Evolutionary conservation across 2,113 vertebrate genomes (phyloP).

Genomic region (Vanacampus margaritifer): DNA sequence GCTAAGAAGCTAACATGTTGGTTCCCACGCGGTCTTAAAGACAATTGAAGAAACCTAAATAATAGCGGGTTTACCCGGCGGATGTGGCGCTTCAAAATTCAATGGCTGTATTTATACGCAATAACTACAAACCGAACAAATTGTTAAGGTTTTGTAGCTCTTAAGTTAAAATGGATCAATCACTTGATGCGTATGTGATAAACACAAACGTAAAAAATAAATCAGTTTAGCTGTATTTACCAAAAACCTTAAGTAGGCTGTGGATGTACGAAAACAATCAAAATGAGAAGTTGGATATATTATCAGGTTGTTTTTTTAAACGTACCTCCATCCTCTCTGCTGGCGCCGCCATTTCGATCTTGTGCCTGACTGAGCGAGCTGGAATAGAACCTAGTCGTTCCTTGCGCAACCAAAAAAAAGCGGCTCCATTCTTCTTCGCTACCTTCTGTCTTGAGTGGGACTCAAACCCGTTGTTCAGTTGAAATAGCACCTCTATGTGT

Average conservation of each 20-base stretch:
- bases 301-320: not conserved
- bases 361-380: constrained; percentile 14
- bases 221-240: not conserved
- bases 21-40: constrained; percentile 52
- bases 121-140: not conserved
- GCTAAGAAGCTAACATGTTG: constrained; percentile 38
- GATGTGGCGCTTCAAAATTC: not conserved
- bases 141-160: not conserved
- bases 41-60: not conserved
- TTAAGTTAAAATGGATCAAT: constrained; percentile 56
- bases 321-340: constrained; percentile 75
- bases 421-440: not conserved
- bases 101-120: too few relatives aligned
- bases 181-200: not conserved
- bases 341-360: constrained; percentile 73
- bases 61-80: not conserved
- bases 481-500: not conserved
- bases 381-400: constrained; percentile 8
- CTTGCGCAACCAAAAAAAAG: constrained; percentile 23
- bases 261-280: rapidly evolving
- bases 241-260: not conserved
- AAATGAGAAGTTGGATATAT: rapidly evolving
- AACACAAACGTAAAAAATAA: not conserved
- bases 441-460: not conserved
- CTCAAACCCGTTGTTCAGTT: not conserved